Evolutionary conservation across 2,888 invertebrate species (phyloP).

Genomic region (Drosophila gaucha): DNA sequence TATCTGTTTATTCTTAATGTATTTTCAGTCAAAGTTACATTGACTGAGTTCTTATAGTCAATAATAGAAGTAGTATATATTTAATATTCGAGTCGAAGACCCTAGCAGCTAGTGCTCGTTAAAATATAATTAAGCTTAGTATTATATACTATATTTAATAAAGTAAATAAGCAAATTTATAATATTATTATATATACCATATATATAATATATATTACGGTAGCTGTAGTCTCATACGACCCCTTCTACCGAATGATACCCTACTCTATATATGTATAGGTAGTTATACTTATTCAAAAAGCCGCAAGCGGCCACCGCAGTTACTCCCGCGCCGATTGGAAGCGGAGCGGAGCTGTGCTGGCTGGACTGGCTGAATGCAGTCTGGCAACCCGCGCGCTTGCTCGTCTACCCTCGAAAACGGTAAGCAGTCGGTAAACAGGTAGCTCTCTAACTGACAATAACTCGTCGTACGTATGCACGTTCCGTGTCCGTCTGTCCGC

Average conservation of each 20-base stretch:
- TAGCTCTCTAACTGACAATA: constrained; percentile 80
- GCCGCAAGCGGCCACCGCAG: constrained; percentile 26
- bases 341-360: constrained; percentile 9
- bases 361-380: constrained; percentile 40
- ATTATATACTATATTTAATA: no score
- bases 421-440: constrained; percentile 80
- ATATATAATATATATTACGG: no score
- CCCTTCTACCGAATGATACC: constrained; percentile 2
- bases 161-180: no score
- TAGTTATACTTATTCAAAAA: constrained; percentile 5
- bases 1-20: no score
- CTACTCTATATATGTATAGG: constrained; percentile 1
- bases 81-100: no score
- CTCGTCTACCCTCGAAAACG: constrained; percentile 64
- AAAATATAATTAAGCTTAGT: no score
- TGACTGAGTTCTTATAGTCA: no score
- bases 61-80: no score
- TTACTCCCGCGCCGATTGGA: constrained; percentile 37
- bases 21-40: no score
- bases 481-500: constrained; percentile 59
- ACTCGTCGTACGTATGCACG: constrained; percentile 78
- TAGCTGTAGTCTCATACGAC: no score
- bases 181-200: no score
- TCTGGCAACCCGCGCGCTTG: constrained; percentile 65
- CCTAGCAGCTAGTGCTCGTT: no score